A percentile compares a stretch with the other conserved stretches of the same genome.
Conservation (phyloP, 2,113 vertebrate species). For the Stigmatopora argus region DNA sequence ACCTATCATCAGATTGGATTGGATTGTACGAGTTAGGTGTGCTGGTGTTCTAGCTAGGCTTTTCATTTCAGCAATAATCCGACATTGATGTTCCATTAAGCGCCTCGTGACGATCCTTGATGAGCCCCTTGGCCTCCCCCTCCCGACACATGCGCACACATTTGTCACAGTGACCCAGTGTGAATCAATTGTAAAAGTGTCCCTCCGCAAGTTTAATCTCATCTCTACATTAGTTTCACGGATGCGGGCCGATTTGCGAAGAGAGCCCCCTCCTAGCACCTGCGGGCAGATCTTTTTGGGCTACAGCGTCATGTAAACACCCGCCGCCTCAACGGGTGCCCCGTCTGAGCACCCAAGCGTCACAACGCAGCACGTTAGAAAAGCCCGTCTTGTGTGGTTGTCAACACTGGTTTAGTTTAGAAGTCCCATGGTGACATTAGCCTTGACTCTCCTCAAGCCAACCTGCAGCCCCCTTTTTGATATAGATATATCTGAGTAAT, state of each 20-base stretch:
- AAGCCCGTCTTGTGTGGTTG: constrained; percentile 79
- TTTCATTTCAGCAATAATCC: constrained; percentile 26
- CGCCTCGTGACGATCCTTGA: neutral
- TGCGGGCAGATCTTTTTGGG: constrained; percentile 52
- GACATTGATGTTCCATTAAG: constrained; percentile 10
- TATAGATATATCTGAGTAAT: constrained; percentile 54
- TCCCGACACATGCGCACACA: constrained; percentile 28
- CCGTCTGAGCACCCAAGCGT: constrained; percentile 62
- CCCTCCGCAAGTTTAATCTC: constrained; percentile 62
- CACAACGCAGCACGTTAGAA: constrained; percentile 64
- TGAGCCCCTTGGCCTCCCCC: neutral
- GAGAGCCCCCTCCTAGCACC: constrained; percentile 42
- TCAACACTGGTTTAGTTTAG: constrained; percentile 82
- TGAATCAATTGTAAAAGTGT: constrained; percentile 68
- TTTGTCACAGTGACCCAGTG: constrained; percentile 62
- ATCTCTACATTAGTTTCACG: constrained; percentile 68
- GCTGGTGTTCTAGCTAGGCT: constrained; percentile 13
- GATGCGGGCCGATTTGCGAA: constrained; percentile 47
- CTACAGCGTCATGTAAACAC: constrained; percentile 63
- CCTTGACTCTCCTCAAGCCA: constrained; percentile 63
- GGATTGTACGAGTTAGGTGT: neutral
- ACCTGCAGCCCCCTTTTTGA: constrained; percentile 47
- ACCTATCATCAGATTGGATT: constrained; percentile 11
- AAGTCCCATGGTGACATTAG: constrained; percentile 63
- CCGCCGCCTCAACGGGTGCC: constrained; percentile 48